Conservation (phyloP, 2,888 invertebrate species). For the Sinelater perroti region DNA sequence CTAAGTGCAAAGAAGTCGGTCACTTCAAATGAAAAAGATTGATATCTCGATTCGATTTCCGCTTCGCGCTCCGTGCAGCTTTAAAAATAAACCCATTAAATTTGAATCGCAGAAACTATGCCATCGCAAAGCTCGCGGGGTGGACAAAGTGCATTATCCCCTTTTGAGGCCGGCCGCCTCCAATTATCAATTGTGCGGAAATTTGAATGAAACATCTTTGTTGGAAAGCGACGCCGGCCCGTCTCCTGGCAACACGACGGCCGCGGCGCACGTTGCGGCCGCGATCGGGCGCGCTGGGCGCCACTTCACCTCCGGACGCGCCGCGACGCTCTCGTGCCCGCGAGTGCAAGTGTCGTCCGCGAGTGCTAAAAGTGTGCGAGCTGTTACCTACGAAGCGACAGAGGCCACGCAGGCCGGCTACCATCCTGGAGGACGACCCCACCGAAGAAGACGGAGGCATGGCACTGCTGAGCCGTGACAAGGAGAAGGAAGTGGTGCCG, state of each 20-base stretch:
- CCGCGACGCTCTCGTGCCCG: conserved; percentile 31
- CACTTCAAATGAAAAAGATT: too few species aligned
- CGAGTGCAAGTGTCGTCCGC: conserved; percentile 19
- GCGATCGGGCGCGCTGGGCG: conserved; percentile 23
- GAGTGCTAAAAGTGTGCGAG: conserved; percentile 18
- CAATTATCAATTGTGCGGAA: neutral
- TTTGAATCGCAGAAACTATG: too few species aligned
- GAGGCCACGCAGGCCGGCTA: conserved; percentile 29
- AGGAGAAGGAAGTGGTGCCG: conserved; percentile 52
- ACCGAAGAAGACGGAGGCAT: conserved; percentile 51
- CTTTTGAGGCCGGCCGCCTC: conserved; percentile 14
- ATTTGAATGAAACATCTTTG: conserved; percentile 30
- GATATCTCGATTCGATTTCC: too few species aligned
- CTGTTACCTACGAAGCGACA: conserved; percentile 18
- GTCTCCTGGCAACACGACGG: conserved; percentile 38
- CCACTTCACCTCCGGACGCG: conserved; percentile 38
- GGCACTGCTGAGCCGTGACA: conserved; percentile 54
- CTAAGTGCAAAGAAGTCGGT: too few species aligned
- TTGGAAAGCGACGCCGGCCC: conserved; percentile 26
- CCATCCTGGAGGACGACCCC: conserved; percentile 52
- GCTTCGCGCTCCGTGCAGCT: too few species aligned
- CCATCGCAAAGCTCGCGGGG: too few species aligned
- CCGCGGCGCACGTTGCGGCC: conserved; percentile 40
- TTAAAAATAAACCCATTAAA: too few species aligned
- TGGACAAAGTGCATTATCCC: conserved; percentile 19